A percentile compares a stretch with the other conserved stretches of the same genome.
Conservation (phyloP, 1,140 invertebrate species). For the Stegodyphus mimosarum region DNA sequence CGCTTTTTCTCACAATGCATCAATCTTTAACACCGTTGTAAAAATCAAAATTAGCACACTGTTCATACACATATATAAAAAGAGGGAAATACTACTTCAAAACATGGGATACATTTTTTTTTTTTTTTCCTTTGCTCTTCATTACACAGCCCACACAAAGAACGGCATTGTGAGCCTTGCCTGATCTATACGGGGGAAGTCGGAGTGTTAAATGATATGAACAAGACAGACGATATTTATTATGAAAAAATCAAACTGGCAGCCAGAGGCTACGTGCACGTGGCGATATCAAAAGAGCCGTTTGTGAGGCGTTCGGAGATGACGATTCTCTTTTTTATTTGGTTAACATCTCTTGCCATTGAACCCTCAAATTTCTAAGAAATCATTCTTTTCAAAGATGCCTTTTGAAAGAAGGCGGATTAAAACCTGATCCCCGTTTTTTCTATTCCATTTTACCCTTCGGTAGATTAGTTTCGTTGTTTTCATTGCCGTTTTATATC, state of each 20-base stretch:
- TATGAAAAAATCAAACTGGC: constrained; percentile 18
- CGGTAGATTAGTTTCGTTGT: too few relatives aligned
- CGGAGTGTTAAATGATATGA: constrained; percentile 25
- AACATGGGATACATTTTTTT: too few relatives aligned
- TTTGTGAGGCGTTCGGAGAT: constrained; percentile 5
- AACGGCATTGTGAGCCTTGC: too few relatives aligned
- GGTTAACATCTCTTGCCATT: constrained; percentile 6
- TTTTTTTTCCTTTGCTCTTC: too few relatives aligned
- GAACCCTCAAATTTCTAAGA: constrained; percentile 12
- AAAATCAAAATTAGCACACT: too few relatives aligned
- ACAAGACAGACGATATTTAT: constrained; percentile 16
- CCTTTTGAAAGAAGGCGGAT: neutral
- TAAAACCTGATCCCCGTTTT: constrained; percentile 19
- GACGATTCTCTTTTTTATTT: neutral
- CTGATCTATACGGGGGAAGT: neutral
- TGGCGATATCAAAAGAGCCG: constrained; percentile 3
- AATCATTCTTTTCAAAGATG: neutral
- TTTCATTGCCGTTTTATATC: too few relatives aligned
- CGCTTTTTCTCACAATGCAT: too few relatives aligned
- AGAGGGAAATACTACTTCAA: too few relatives aligned
- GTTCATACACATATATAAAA: too few relatives aligned
- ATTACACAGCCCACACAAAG: too few relatives aligned
- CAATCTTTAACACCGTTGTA: too few relatives aligned
- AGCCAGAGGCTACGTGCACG: neutral
- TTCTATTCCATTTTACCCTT: too few relatives aligned